Evolutionary conservation across 2,888 invertebrate species (phyloP).

Genomic region (Lagria hirta): DNA sequence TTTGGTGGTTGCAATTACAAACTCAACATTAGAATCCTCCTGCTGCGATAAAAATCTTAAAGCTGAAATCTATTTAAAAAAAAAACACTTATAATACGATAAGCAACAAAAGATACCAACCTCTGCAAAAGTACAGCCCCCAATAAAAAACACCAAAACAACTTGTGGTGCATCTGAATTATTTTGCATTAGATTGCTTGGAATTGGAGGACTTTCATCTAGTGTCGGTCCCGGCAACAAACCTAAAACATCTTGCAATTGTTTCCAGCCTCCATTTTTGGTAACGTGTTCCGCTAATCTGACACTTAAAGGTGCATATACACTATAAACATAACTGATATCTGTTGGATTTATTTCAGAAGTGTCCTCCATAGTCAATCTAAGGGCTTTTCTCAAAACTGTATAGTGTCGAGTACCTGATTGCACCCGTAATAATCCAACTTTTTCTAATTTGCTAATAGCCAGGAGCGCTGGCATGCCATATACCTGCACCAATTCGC

Average conservation of each 20-base stretch:
- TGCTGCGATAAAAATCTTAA: conserved; percentile 72
- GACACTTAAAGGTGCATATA: conserved; percentile 90
- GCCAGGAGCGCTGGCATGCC: conserved; percentile 82
- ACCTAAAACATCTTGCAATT: conserved; percentile 80
- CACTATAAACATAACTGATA: conserved; percentile 88
- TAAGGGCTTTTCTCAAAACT: conserved; percentile 76
- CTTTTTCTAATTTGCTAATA: conserved; percentile 83
- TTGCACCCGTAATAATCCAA: conserved; percentile 77
- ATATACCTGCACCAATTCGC: conserved; percentile 72
- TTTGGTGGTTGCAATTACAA: conserved; percentile 88
- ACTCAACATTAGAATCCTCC: conserved; percentile 83
- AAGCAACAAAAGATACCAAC: conserved; percentile 32
- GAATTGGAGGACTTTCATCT: conserved; percentile 61
- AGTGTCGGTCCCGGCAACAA: conserved; percentile 76
- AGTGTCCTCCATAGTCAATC: conserved; percentile 85
- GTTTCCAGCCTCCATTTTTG: conserved; percentile 75
- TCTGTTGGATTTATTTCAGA: conserved; percentile 82
- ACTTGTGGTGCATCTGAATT: conserved; percentile 64
- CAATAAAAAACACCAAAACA: conserved; percentile 91
- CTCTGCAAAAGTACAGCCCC: conserved; percentile 96
- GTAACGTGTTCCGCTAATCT: conserved; percentile 80
- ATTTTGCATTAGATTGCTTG: conserved; percentile 45
- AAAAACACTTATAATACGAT: conserved; percentile 18
- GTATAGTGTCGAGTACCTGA: conserved; percentile 72
- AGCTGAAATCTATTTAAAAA: conserved; percentile 69